Conservation (phyloP, 1,140 invertebrate species). For the Heliconius himera region DNA sequence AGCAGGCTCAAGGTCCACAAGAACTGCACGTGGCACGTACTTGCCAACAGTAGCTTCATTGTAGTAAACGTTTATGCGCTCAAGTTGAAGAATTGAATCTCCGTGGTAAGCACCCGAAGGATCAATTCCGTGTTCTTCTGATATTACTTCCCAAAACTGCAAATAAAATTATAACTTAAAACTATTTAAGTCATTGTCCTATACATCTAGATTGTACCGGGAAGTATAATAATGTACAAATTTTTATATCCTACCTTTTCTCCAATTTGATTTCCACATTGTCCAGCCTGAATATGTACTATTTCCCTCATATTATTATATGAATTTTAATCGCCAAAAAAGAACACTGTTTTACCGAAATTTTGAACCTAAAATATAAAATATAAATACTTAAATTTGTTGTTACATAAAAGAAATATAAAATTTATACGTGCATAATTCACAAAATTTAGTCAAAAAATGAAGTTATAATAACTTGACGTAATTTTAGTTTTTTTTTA, state of each 20-base stretch:
- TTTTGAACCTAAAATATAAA: slow-evolving; percentile 44
- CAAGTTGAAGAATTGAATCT: slow-evolving; percentile 92
- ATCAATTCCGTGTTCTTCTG: slow-evolving; percentile 90
- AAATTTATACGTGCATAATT: background rate
- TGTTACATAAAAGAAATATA: background rate
- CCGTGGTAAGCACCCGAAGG: slow-evolving; percentile 93
- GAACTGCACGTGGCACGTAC: slow-evolving; percentile 93
- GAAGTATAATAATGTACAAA: background rate
- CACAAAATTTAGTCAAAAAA: background rate
- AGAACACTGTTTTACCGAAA: slow-evolving; percentile 32
- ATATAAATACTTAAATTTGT: slow-evolving; percentile 21
- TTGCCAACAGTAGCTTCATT: slow-evolving; percentile 94
- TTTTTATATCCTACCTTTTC: slow-evolving; percentile 82
- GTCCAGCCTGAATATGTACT: slow-evolving; percentile 85
- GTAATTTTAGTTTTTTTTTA: background rate
- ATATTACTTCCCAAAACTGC: slow-evolving; percentile 3
- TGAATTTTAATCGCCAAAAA: background rate
- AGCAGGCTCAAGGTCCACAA: slow-evolving; percentile 82
- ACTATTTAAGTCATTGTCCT: background rate
- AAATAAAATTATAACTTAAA: background rate
- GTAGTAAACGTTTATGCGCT: slow-evolving; percentile 96
- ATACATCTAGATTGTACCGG: too few relatives aligned
- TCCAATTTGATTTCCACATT: slow-evolving; percentile 80
- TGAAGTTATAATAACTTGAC: background rate
- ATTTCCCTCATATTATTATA: slow-evolving; percentile 77